Base-by-base conservation (phyloP, 1,140 invertebrate genomes). In the Listronotus oregonensis region DNA sequence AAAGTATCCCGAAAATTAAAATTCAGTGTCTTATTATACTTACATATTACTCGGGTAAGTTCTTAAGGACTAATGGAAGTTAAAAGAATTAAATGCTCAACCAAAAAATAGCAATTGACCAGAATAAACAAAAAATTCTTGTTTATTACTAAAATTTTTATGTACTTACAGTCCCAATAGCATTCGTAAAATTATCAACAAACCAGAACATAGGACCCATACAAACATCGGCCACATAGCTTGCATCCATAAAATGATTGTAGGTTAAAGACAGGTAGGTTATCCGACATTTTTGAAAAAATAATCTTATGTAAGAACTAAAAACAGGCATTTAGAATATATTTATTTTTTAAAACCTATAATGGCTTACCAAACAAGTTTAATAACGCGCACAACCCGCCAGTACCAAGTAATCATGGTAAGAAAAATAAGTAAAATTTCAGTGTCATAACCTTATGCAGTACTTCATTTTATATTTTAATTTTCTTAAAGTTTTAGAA, bases 181-280 rank as follows among this genome's bases (percentile, higher is more conserved):
- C 86, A 72, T 87, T 86, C 1, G 93, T 90, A 78, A 95, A 96
- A 75, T 95, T 92, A 75, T 97, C 94, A 11, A 97, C 94, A 80
- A 96, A 87, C 92, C 93, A 96, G 83, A 96, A 94, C 72, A 97
- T 85, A n/a, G 96, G 96, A 78, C 96, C 94, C 77, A 97, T 83
- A 66, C 88, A 80, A 39, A 92, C 89, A 82, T 97, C 95, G 27
- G 90, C 85, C n/a, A 85, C 82, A 81, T 94, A 95, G 71, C 85
- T 87, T 75, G 85, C 85, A 74, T 87, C 88, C 78, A 91, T 83
- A 73, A 90, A 90, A 51, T 87, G 83, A 80, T 93, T 92, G 70
- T 91, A 92, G 17, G 87, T 89, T 4, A 90, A 78, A 6, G 86
- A 87, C 66, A 79, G 76, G 9, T 80, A 59, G 32, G 73, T 77